Base-by-base conservation (phyloP, 2,888 invertebrate genomes). In the Pheosia tremula region DNA sequence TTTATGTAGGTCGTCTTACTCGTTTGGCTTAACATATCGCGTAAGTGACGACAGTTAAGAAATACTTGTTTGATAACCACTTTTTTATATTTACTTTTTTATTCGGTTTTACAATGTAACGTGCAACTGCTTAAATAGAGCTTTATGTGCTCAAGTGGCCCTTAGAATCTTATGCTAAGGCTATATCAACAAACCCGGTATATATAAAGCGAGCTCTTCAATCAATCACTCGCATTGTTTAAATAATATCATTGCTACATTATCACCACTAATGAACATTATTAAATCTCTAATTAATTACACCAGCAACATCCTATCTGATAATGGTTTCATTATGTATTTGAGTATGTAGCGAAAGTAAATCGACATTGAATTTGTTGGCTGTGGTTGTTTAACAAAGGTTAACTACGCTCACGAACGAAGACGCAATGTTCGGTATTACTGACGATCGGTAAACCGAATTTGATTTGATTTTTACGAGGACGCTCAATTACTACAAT, bases 321-420 rank as follows among this genome's bases (percentile, higher is more conserved):
- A 9, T 56, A 53, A 56, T 61, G 43, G 57, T 61, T 60, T 59
- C 10, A 55, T 60, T 39, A 8, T 60, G 52, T 55, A 58, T 58
- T 55, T 59, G 56, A 59, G 50, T 62, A 63, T 58, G 52, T 58
- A 56, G 56, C 60, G 65, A 66, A 74, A 68, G 62, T 60, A 5
- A 53, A 77, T 71, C 68, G 74, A 66, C 71, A 68, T 74, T 76
- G 74, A 62, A 41, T 63, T 53, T 10, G 52, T 56, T 57, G 5
- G n/a, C 56, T 41, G 62, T 64, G 66, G 68, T 59, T 64, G 43
- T 41, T 68, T 49, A 53, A 53, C 43, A 41, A 64, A 53, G 53
- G 55, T 59, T 59, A 71, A 64, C 63, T 45, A 59, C 56, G 64
- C 60, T 71, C 61, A 74, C 55, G 61, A 74, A 67, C 64, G 64